Base-by-base conservation (phyloP, 1,140 invertebrate genomes). In the Zaprionus ornatus region DNA sequence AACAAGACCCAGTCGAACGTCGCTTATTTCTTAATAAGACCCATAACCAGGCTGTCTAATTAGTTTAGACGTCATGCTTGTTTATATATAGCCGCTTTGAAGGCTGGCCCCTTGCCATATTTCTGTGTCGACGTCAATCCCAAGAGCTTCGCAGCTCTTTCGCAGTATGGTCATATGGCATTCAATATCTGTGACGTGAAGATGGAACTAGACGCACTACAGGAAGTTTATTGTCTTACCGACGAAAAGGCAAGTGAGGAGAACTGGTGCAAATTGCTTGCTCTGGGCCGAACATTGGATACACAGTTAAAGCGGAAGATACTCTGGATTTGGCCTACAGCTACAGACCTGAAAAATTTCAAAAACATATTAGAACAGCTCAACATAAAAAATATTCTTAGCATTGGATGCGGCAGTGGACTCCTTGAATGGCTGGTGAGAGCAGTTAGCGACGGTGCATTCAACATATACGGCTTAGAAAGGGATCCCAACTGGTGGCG, bases 401-500 rank as follows among this genome's bases (percentile, higher is more conserved):
- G 91, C 55, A 63, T 92, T 9, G 91, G 91, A 13, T 92, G 91
- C 48, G 91, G 91, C 15, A 87, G 74, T 50, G 91, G 91, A n/a
- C 64, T 92, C 5, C 73, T 92, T 3, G 91, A 92, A 56, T 92
- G 91, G 85, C 63, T 92, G 1, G 10, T 92, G n/a, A 10, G 64
- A 17, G 54, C 70, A n/a, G 68, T 77, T n/a, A 65, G 50, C 0
- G 64, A 57, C 0, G 54, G 92, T 91, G 93, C 72, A 75, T 93
- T 93, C 59, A 78, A 93, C 3, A 59, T 88, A 23, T 84, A 93
- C 55, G 95, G 95, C 7, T 77, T 95, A 50, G 95, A 95, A 93
- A 87, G 95, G 9, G 95, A 95, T 87, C 87, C 93, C 52, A 91
- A 91, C 4, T 95, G 95, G 95, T 95, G 95, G 95, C 83, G 87